Evolutionary conservation across 2,888 invertebrate genomes (phyloP), one percentile per base, ranked within the genome.

Genomic region (Tethea ocularis): DNA sequence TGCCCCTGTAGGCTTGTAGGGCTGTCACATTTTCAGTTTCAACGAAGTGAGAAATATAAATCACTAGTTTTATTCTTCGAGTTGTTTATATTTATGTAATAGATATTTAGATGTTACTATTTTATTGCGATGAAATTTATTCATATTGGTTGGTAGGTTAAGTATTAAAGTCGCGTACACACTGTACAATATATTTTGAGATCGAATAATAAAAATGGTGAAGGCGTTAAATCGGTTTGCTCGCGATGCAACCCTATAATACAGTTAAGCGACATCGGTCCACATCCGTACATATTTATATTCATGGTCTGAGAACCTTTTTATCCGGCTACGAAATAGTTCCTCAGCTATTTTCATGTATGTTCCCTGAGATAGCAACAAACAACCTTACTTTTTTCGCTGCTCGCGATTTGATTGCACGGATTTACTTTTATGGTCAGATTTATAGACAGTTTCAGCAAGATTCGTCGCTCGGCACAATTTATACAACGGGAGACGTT

Each of bases 391-490:
- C 87, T 88, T 87, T 89, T 89, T 88, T 86, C 79, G 84, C 78
- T 86, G 85, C 88, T 89, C 82, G 80, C 87, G 79, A 91, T 91
- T 91, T 91, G 91, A 91, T 91, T 90, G 90, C 84, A 69, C 78
- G 91, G 91, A 89, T 91, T 91, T 91, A 88, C 83, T 91, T 91
- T 92, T 91, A 91, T 87, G 88, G 79, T 86, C 89, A 89, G 88
- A 88, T 92, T 91, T 91, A 91, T 89, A 85, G 88, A 86, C 86
- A 86, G 85, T 86, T 86, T 80, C 80, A 75, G 75, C 79, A 78
- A 84, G 87, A 87, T 89, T 87, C 76, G 84, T 80, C 75, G 80
- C 78, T 81, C 71, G 77, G 77, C 75, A 69, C 74, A 78, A 81
- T 84, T 83, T 82, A 80, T 83, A 77, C 71, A 72, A 68, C 71